Base-by-base conservation (phyloP, 2,888 invertebrate species). In the Cryptocheilus praepositus region DNA sequence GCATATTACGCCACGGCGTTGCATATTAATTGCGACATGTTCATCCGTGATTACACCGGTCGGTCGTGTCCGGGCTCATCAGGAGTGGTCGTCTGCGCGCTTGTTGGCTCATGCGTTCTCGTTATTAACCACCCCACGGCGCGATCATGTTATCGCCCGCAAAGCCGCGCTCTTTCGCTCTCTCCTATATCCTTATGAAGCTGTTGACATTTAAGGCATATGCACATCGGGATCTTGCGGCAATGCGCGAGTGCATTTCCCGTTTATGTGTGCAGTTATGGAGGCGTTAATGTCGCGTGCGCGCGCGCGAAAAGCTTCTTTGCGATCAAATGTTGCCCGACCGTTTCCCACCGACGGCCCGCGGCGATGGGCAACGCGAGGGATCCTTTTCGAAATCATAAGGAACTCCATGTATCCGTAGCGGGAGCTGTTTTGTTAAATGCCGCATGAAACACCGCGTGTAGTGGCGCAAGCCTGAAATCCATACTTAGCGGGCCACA, bases 131-230 rank as follows among this genome's bases (percentile, higher is more conserved):
- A 36, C 36, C 36, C 13, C 36, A 8, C 36, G 8, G 7, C 8
- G 13, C 36, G 36, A 36, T 36, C 36, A 36, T 36, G 3, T 36
- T 36, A 36, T 36, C 36, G 36, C 21, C 43, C 44, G 13, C 36
- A 15, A 18, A n/a, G 16, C 11, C 55, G n/a, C 16, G 11, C 16
- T 55, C 28, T 55, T 36, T 45, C 22, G 21, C 18, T 55, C 25
- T 18, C 19, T 56, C 28, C 49, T 61, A 52, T 46, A 60, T 61
- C 53, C 62, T 69, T 57, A 57, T 55, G 62, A 69, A 69, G 62
- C 60, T 55, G 60, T 70, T 61, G 61, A 71, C 58, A 19, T 66
- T 70, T 18, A 62, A 49, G 56, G n/a, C 44, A 55, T 61, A 21
- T 18, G 49, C 59, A 22, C 46, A 58, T 58, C 25, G 22, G 25